Evolutionary conservation across 2,888 invertebrate species (phyloP), one percentile per base, ranked within the genome.

Genomic region (Eristalinus sepulchralis): DNA sequence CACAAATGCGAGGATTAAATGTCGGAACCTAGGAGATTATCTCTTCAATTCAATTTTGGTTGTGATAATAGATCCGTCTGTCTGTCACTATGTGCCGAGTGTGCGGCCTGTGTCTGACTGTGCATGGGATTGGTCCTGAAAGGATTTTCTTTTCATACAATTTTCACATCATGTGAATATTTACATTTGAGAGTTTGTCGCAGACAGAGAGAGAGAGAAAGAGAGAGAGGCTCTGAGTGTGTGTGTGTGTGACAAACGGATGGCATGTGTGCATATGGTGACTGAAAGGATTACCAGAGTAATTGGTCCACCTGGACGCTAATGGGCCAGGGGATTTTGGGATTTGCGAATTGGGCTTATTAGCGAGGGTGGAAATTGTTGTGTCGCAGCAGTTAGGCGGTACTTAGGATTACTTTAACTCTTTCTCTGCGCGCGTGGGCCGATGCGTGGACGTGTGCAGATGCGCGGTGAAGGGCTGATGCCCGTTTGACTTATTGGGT

Each of bases 241-340:
- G 22, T n/a, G 10, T 6, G 33, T 24, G 27, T 24, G 53, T 27
- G 33, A 33, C 33, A 22, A 33, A 62, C 11, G 20, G 31, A 33
- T 22, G 36, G 13, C 22, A 13, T 66, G 39, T 47, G 60, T 73
- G 83, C 47, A 47, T 47, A 47, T 47, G 47, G 78, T 53, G 70
- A 84, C 67, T 85, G 72, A 77, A 77, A 81, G 84, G 84, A 85
- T 85, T 81, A 81, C 63, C 47, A 22, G 76, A 76, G 68, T 81
- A 85, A 85, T 85, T 85, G 81, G 81, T 72, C 81, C 84, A 85
- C 84, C 84, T 85, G 84, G 84, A 81, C 76, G 81, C 77, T 85
- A 85, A 85, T 85, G 76, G 76, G 63, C 71, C 31, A 47, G 53
- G 81, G 84, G 84, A 81, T 81, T 85, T 81, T 68, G 81, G 84